Evolutionary conservation across 2,113 vertebrate species (phyloP).

Genomic region (Solenodon paradoxus): DNA sequence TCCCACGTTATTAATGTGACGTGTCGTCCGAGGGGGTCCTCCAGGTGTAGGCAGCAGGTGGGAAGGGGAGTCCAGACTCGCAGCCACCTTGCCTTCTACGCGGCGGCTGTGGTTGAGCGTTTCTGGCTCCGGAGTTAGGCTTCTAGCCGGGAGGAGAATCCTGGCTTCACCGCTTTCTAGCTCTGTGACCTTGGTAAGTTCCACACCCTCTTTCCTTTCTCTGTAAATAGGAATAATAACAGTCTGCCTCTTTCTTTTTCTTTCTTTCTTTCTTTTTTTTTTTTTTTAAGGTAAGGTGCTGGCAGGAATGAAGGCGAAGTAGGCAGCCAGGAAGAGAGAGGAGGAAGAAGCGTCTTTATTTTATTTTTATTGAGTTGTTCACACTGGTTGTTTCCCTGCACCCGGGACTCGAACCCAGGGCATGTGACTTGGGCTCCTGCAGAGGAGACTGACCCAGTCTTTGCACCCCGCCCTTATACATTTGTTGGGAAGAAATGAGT

Average conservation of each 20-base stretch:
- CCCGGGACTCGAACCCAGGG: no score
- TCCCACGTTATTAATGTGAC: neutral
- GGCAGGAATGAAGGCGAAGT: no score
- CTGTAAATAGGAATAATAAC: neutral
- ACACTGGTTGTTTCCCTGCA: no score
- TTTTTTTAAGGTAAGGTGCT: no score
- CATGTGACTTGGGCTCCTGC: no score
- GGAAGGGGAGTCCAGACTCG: neutral
- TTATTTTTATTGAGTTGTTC: no score
- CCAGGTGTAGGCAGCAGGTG: conserved; percentile 50
- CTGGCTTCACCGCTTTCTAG: no score
- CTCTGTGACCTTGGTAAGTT: conserved; percentile 63
- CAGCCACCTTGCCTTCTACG: neutral
- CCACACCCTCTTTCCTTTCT: neutral
- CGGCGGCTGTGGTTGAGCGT: neutral
- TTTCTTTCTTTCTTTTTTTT: no score
- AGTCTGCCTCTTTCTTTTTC: neutral
- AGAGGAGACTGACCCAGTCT: no score
- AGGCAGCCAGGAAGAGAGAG: no score
- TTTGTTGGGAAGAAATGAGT: neutral
- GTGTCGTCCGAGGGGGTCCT: neutral
- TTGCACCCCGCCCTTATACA: no score
- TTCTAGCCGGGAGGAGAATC: neutral
- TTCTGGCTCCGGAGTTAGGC: neutral
- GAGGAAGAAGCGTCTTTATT: no score